These are phyloP conservation scores for Sinotaia quadrata DNA, from an alignment of 2,888 invertebrate species.

Conservation along the genomic window DNA sequence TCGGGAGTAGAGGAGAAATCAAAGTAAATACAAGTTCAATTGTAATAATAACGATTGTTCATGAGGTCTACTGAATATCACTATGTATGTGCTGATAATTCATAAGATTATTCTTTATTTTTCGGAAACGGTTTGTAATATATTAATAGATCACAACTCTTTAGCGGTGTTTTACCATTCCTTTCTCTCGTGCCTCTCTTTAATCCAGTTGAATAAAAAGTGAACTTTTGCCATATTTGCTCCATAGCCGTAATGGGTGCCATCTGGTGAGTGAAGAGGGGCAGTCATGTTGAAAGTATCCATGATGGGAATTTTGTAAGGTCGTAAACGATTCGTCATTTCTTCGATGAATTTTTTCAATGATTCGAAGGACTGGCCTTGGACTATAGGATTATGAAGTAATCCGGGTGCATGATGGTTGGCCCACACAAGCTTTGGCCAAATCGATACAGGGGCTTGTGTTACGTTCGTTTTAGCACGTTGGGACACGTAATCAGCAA, in stretches of 20 bases:
- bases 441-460: neutral
- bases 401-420: slow-evolving; percentile 15
- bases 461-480: neutral
- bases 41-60: no score
- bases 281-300: slow-evolving; percentile 26
- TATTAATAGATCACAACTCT: no score
- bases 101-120: no score
- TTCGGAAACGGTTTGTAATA: no score
- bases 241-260: slow-evolving; percentile 26
- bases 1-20: no score
- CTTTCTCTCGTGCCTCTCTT: slow-evolving; percentile 4
- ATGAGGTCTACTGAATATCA: no score
- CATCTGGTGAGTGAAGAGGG: slow-evolving; percentile 20
- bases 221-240: slow-evolving; percentile 24
- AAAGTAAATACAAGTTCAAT: no score
- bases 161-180: no score
- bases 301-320: slow-evolving; percentile 9
- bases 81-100: no score
- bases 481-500: neutral
- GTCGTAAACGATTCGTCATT: neutral
- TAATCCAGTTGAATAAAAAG: slow-evolving; percentile 16
- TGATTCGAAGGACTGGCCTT: slow-evolving; percentile 15
- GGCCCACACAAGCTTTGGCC: slow-evolving; percentile 16
- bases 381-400: slow-evolving; percentile 7
- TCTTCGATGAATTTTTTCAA: neutral